A percentile compares a stretch with the other conserved stretches of the same genome.
Conservation (phyloP, 2,888 invertebrate species). For the Schizaphis graminum region DNA sequence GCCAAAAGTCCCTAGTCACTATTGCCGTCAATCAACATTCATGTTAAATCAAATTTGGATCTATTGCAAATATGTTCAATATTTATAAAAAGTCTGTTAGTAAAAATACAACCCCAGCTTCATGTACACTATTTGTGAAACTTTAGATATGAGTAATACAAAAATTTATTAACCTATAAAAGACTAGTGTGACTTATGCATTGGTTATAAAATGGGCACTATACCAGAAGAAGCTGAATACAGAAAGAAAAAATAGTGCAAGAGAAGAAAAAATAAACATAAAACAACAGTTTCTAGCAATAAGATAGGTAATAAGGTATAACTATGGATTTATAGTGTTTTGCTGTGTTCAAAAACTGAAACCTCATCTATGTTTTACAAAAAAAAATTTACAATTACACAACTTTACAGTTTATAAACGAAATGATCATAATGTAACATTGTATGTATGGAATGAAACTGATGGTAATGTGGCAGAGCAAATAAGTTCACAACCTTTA, state of each 20-base stretch:
- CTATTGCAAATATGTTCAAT: no score
- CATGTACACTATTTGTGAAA: neutral
- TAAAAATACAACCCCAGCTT: no score
- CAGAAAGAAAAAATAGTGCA: conserved; percentile 12
- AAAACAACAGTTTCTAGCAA: neutral
- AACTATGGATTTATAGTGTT: neutral
- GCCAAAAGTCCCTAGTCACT: neutral
- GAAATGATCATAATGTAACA: neutral
- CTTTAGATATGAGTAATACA: neutral
- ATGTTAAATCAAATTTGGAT: no score
- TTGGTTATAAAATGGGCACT: neutral
- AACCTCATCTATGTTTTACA: neutral
- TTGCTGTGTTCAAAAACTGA: neutral
- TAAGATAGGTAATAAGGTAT: neutral
- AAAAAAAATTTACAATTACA: neutral
- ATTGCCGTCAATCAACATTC: no score
- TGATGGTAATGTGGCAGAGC: conserved; percentile 1
- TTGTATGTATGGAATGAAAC: conserved; percentile 10
- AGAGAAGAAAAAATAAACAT: conserved; percentile 8
- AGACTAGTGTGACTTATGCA: neutral
- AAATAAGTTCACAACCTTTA: conserved; percentile 3
- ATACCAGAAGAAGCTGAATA: neutral
- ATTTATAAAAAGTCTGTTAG: no score
- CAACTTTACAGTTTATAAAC: neutral
- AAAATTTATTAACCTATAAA: neutral